Percentiles rank a stretch among this genome's conserved stretches.
These are phyloP conservation scores for Drosophila peninsularis DNA, from an alignment of 2,888 invertebrate genomes.

Conservation along the genomic window DNA sequence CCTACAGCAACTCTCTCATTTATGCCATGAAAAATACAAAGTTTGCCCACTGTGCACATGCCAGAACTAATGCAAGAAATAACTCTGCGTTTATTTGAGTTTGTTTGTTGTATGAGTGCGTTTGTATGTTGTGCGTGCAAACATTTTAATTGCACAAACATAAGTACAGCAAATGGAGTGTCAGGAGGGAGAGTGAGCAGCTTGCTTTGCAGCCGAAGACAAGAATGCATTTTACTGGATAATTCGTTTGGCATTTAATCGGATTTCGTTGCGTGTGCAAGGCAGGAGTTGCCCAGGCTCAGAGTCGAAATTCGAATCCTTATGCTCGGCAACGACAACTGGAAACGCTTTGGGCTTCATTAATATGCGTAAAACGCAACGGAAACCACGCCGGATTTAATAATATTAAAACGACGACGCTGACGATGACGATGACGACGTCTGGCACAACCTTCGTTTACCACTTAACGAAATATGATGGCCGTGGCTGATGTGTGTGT, in stretches of 20 bases:
- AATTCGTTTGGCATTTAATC: slow-evolving; percentile 67
- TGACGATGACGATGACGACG: slow-evolving; percentile 25
- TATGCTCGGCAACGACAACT: not conserved
- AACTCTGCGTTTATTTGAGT: not conserved
- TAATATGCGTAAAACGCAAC: slow-evolving; percentile 37
- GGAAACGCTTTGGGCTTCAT: slow-evolving; percentile 24
- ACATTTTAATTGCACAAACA: slow-evolving; percentile 68
- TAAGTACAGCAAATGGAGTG: slow-evolving; percentile 29
- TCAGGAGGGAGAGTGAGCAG: slow-evolving; percentile 20
- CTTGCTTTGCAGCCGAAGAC: slow-evolving; percentile 16
- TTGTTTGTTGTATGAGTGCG: slow-evolving; percentile 3
- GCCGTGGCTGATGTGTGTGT: slow-evolving; percentile 10
- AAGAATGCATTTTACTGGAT: slow-evolving; percentile 55
- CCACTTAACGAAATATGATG: slow-evolving; percentile 56
- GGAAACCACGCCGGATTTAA: slow-evolving; percentile 55
- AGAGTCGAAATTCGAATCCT: slow-evolving; percentile 4
- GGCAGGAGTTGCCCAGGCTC: slow-evolving; percentile 7
- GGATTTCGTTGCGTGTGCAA: slow-evolving; percentile 53
- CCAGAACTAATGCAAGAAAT: slow-evolving; percentile 14
- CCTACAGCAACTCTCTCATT: not conserved
- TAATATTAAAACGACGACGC: slow-evolving; percentile 53
- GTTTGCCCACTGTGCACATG: slow-evolving; percentile 13
- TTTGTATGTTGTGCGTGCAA: slow-evolving; percentile 12
- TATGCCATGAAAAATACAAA: not conserved
- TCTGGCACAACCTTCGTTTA: slow-evolving; percentile 41